Percentiles rank a stretch among this genome's conserved stretches.
Conservation (phyloP, 2,888 invertebrate genomes). For the Eilema depressum region DNA sequence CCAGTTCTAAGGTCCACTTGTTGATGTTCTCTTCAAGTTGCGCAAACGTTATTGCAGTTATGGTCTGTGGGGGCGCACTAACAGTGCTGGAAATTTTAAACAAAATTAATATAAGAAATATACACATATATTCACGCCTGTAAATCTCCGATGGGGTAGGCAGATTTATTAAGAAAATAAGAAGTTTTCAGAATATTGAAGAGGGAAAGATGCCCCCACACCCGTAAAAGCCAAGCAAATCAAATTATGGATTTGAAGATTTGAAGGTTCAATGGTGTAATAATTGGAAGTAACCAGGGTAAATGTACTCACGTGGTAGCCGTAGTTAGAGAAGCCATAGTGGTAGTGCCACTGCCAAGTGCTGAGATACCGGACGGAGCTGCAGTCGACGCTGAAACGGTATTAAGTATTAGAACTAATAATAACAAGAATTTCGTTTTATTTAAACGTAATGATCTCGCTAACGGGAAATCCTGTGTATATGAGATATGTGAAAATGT, state of each 20-base stretch:
- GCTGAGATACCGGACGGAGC: slow-evolving; percentile 72
- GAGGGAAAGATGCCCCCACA: too few relatives aligned
- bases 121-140: too few relatives aligned
- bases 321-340: slow-evolving; percentile 67
- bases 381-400: slow-evolving; percentile 63
- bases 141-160: too few relatives aligned
- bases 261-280: too few relatives aligned
- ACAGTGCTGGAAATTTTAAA: slow-evolving; percentile 58
- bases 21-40: slow-evolving; percentile 97
- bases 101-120: background rate
- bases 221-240: too few relatives aligned
- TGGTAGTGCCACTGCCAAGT: slow-evolving; percentile 65
- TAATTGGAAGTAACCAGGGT: too few relatives aligned
- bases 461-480: background rate
- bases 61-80: slow-evolving; percentile 69
- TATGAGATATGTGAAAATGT: background rate
- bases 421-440: background rate
- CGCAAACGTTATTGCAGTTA: slow-evolving; percentile 90
- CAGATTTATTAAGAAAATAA: too few relatives aligned
- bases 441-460: background rate
- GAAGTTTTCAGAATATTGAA: too few relatives aligned
- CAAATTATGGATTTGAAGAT: too few relatives aligned
- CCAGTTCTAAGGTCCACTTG: slow-evolving; percentile 97
- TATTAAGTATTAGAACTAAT: background rate
- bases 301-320: slow-evolving; percentile 68